Conservation (phyloP, 2,888 invertebrate genomes). For the Oscheius sp. region DNA sequence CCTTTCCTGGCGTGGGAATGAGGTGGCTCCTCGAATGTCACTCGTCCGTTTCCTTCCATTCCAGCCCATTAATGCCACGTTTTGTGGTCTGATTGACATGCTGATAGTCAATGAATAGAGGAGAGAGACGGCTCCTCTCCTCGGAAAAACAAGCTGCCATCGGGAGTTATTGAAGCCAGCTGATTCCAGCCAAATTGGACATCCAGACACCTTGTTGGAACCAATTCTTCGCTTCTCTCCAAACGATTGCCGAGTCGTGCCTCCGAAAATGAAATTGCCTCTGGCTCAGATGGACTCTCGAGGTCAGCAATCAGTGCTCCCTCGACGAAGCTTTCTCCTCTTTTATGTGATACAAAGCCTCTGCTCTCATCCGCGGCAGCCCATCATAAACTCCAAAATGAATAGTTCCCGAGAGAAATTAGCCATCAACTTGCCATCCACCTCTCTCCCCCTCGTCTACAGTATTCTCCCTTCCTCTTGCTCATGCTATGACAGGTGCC, state of each 20-base stretch:
- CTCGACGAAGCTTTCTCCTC: slow-evolving; percentile 6
- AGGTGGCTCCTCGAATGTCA: slow-evolving; percentile 15
- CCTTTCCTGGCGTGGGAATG: slow-evolving; percentile 19
- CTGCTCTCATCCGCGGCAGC: neutral
- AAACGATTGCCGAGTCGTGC: neutral
- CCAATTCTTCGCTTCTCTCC: neutral
- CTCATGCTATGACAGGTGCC: slow-evolving; percentile 21
- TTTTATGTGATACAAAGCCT: neutral
- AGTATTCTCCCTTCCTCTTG: too few relatives aligned
- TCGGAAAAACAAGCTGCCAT: neutral
- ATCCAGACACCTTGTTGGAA: neutral
- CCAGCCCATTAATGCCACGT: neutral
- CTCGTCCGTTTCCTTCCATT: neutral
- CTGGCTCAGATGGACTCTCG: neutral
- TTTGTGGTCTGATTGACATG: too few relatives aligned
- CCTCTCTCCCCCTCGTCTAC: neutral
- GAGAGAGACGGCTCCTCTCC: neutral
- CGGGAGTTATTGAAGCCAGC: neutral
- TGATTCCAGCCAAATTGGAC: neutral
- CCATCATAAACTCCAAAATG: neutral
- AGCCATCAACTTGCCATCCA: neutral
- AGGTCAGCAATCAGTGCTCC: slow-evolving; percentile 24
- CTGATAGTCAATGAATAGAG: neutral
- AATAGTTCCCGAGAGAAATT: neutral
- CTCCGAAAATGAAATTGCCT: neutral